phyloP scores from a whole-genome alignment of 2,888 invertebrate species.

The Drosophila hamatofila region DNA sequence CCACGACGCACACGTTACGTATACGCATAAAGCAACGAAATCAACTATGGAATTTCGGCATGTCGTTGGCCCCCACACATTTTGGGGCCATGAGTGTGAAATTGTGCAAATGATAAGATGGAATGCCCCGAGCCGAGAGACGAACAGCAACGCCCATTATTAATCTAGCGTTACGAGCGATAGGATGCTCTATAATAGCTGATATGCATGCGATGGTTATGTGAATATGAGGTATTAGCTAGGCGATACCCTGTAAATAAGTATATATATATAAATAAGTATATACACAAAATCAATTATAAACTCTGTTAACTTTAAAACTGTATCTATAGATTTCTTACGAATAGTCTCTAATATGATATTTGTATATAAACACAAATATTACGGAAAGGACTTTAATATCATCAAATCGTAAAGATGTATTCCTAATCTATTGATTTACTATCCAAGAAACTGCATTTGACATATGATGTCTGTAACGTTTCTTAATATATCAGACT shows the following conservation, averaged over 20 bases:
- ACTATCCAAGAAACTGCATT: too few species aligned
- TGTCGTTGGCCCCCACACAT: conserved; percentile 26
- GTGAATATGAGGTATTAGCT: not conserved
- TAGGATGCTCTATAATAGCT: not conserved
- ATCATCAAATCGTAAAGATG: too few species aligned
- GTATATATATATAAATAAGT: too few species aligned
- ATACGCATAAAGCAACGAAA: conserved; percentile 27
- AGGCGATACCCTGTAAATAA: not conserved
- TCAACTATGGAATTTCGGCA: conserved; percentile 19
- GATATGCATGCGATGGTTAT: not conserved
- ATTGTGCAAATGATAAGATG: conserved; percentile 37
- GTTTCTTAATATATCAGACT: too few species aligned
- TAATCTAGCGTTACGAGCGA: not conserved
- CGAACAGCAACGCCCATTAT: conserved; percentile 3
- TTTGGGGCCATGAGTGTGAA: conserved; percentile 43
- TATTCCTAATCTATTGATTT: too few species aligned
- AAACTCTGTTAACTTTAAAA: not conserved
- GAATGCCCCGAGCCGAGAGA: not conserved
- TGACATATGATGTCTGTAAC: too few species aligned
- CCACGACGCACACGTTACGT: conserved; percentile 10
- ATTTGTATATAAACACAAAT: too few species aligned
- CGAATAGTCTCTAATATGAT: too few species aligned
- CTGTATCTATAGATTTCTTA: too few species aligned
- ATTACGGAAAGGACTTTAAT: too few species aligned
- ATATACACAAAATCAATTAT: not conserved